These are phyloP conservation scores for Styela plicata DNA, from an alignment of 23 tunicate genomes.

Conservation along the genomic window DNA sequence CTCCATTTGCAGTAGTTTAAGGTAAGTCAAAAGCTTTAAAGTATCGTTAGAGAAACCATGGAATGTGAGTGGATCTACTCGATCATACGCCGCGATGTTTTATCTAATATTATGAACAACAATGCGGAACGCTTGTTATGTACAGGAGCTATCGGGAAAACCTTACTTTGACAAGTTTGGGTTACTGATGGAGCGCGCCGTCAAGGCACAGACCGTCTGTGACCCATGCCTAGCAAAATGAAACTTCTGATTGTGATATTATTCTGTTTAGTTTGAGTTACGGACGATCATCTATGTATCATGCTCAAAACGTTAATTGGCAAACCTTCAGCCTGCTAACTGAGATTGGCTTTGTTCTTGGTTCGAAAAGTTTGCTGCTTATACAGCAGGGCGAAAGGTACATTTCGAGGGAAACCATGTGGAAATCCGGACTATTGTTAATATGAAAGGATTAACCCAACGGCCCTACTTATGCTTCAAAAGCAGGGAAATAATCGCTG, in stretches of 20 bases:
- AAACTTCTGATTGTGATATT: too few species aligned
- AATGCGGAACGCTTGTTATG: neutral
- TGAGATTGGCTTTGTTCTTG: neutral
- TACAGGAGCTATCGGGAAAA: too few species aligned
- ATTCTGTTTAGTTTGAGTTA: too few species aligned
- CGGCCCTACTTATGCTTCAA: neutral
- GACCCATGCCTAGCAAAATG: too few species aligned
- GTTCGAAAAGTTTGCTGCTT: neutral
- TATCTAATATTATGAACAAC: neutral
- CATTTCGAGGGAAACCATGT: neutral
- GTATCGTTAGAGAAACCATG: neutral
- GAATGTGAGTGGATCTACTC: neutral
- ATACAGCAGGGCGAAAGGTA: neutral
- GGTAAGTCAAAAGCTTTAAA: too few species aligned
- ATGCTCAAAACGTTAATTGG: too few species aligned
- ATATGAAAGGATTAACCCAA: neutral
- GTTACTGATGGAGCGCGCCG: too few species aligned
- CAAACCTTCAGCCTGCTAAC: too few species aligned
- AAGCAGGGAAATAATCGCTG: neutral
- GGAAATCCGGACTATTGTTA: neutral
- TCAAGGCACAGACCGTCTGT: too few species aligned
- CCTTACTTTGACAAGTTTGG: too few species aligned
- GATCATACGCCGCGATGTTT: neutral
- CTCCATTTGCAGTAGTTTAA: too few species aligned
- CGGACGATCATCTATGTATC: too few species aligned